These are phyloP conservation scores for Andrena haemorrhoa DNA, from an alignment of 2,888 invertebrate species.

Conservation along the genomic window DNA sequence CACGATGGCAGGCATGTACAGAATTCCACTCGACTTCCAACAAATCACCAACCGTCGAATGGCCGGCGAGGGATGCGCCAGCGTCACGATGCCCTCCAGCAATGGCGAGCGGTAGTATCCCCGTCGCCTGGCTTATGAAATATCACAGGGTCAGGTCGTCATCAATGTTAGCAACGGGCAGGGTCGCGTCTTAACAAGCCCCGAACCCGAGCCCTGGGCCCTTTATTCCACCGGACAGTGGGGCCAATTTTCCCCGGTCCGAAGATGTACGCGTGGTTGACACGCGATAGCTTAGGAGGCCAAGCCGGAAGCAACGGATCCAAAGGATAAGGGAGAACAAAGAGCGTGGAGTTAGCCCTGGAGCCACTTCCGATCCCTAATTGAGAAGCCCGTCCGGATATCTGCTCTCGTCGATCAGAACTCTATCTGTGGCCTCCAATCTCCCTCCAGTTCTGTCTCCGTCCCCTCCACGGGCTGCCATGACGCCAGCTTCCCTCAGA, in stretches of 20 bases:
- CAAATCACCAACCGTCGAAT: background rate
- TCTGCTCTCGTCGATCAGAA: conserved; percentile 64
- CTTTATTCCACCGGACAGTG: conserved; percentile 62
- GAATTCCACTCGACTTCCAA: background rate
- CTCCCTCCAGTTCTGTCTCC: conserved; percentile 6
- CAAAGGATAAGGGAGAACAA: conserved; percentile 59
- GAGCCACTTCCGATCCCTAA: conserved; percentile 73
- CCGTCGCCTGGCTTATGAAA: conserved; percentile 68
- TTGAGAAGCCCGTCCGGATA: conserved; percentile 71
- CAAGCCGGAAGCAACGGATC: conserved; percentile 61
- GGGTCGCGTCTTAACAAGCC: conserved; percentile 69
- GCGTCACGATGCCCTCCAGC: background rate
- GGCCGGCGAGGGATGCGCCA: conserved; percentile 18
- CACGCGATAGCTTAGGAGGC: conserved; percentile 61
- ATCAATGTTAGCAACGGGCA: conserved; percentile 60
- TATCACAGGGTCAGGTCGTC: conserved; percentile 70
- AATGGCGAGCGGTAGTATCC: conserved; percentile 5
- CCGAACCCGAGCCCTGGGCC: conserved; percentile 62
- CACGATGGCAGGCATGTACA: background rate
- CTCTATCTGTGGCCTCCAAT: conserved; percentile 41
- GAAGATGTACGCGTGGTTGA: conserved; percentile 53
- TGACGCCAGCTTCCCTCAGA: background rate
- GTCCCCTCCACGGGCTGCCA: background rate
- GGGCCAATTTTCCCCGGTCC: conserved; percentile 54
- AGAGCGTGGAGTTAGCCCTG: conserved; percentile 68